Base-by-base conservation (phyloP, 1,140 invertebrate genomes). In the Tetramorium simillimum region DNA sequence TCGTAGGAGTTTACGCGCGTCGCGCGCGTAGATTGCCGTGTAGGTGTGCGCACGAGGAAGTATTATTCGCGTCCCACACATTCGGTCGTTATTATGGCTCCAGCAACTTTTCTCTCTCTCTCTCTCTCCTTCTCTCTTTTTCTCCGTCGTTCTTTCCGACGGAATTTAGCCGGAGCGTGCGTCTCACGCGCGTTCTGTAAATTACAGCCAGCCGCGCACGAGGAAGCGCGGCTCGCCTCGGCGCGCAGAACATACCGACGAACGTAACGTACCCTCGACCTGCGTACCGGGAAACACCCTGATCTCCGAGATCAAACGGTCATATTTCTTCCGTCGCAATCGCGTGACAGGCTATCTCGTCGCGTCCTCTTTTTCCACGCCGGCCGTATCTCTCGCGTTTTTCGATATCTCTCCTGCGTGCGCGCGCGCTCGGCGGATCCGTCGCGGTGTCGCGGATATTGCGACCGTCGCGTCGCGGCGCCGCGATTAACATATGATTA, bases 11-110 rank as follows among this genome's bases (percentile, higher is more conserved):
- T 67, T 67, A 67, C 43, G 56, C 75, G 56, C 12, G 51, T n/a
- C 16, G 51, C 75, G 46, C 43, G 33, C 14, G 46, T 18, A 51
- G n/a, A 80, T 80, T 53, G 40, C 43, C 62, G 62, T 53, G 62
- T 67, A 67, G 46, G 77, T 53, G 46, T 37, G 28, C 33, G 21
- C 46, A 46, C 86, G 65, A 18, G 70, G 65, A 53, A 63, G 69
- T 80, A 87, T 86, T 86, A 88, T 88, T 86, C 76, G 76, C 65
- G 65, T 86, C 85, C 87, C 56, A 88, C 87, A 58, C 85, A 46
- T 51, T 77, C 69, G 75, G 58, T 49, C 77, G 62, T 88, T 87
- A 88, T 28, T 28, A 40, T n/a, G 62, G 43, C 63, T 24, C n/a
- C 58, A 16, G 40, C 70, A 21, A 80, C 24, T 21, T 49, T 37